Evolutionary conservation across 2,797 vertebrate genomes (phyloP), one percentile per base, ranked within the genome.

Genomic region (Coregonus suidteri): DNA sequence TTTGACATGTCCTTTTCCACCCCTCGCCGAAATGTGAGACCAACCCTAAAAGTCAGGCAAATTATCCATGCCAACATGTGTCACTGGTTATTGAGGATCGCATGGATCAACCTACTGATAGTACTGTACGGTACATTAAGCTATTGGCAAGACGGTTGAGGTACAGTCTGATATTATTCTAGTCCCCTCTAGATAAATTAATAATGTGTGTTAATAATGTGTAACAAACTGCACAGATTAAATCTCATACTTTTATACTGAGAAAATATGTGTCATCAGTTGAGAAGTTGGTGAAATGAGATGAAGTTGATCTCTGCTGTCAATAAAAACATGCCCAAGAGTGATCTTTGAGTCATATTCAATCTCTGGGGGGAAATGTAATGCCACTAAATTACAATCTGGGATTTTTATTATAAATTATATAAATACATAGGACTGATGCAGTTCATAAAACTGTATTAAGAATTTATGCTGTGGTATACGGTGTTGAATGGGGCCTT

Each of bases 371-470:
- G 77, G 79, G 82, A 80, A 84, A 65, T 65, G 72, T 78, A 81
- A 75, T 79, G 76, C 76, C 56, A 59, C 82, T 73, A 62, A 30
- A 80, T 71, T 82, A 35, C 9, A 47, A 2, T 47, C 41, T 47
- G 9, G 83, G 81, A 83, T 88, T 89, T 64, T 88, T 75, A 88
- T 91, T 88, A 81, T 77, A 89, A 82, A 59, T 81, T 76, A 56
- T 69, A 89, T 89, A 88, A 91, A 91, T 88, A 87, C 80, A 84
- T 82, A 65, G 52, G 79, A 84, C 82, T 73, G 82, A 82, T 70
- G 74, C 81, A 83, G 87, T 87, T 88, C 91, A 89, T 91, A 85
- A 92, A 91, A 80, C 34, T 86, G 65, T 80, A 88, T 88, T 81
- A 88, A 84, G 87, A 88, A 91, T 92, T 91, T 85, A 92, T 91